These are phyloP conservation scores for Anoplius nigerrimus DNA, from an alignment of 2,888 invertebrate species.

Conservation along the genomic window DNA sequence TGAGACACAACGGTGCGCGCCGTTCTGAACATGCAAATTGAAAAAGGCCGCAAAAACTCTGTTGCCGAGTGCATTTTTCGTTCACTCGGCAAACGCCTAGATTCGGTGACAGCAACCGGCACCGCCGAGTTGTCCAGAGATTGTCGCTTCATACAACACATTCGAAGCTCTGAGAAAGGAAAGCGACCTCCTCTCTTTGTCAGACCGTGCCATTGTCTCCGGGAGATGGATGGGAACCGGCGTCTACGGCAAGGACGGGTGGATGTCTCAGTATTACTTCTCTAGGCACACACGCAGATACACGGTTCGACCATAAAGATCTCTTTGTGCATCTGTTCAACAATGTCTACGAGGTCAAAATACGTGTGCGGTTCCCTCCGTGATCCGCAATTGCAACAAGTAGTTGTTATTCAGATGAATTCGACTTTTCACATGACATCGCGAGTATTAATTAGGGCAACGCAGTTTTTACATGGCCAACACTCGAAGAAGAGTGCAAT, in stretches of 20 bases:
- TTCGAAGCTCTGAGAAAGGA: conserved; percentile 59
- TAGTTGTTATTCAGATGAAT: too few relatives aligned
- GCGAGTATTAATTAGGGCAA: too few relatives aligned
- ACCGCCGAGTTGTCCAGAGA: conserved; percentile 26
- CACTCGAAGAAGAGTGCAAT: too few relatives aligned
- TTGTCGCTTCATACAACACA: conserved; percentile 35
- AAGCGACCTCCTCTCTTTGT: conserved; percentile 59
- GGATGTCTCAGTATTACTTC: conserved; percentile 46
- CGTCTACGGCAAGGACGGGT: conserved; percentile 27
- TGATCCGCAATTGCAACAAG: too few relatives aligned
- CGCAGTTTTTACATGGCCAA: too few relatives aligned
- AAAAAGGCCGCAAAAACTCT: too few relatives aligned
- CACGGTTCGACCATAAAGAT: conserved; percentile 26
- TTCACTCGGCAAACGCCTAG: neutral
- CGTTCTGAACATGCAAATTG: too few relatives aligned
- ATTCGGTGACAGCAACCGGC: too few relatives aligned
- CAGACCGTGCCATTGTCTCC: conserved; percentile 52
- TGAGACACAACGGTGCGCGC: too few relatives aligned
- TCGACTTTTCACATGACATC: too few relatives aligned
- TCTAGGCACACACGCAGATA: conserved; percentile 10
- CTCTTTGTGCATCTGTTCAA: neutral
- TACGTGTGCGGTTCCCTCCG: too few relatives aligned
- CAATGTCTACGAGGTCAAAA: too few relatives aligned
- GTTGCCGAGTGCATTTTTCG: neutral
- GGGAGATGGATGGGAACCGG: conserved; percentile 55